These are phyloP conservation scores for Grapholita molesta DNA, from an alignment of 1,140 invertebrate genomes.

Conservation along the genomic window DNA sequence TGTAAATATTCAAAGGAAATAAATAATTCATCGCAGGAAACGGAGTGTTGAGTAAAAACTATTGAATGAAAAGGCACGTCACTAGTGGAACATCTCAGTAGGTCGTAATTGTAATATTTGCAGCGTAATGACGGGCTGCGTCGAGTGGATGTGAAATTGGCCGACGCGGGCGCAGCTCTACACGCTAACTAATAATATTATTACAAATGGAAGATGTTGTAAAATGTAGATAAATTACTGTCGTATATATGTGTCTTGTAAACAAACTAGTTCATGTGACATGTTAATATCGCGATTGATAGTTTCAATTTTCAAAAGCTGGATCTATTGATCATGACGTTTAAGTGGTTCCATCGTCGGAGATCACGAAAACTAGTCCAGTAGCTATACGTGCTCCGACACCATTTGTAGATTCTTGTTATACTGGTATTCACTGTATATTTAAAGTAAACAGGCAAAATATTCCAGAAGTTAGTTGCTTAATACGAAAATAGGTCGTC, in stretches of 20 bases:
- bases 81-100: conserved; percentile 18
- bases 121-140: conserved; percentile 15
- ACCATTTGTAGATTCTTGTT: not conserved
- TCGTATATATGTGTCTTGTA: not conserved
- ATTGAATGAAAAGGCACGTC: conserved; percentile 20
- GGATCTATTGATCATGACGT: not conserved
- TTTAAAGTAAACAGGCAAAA: not conserved
- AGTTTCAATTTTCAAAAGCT: not conserved
- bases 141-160: conserved; percentile 33
- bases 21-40: conserved; percentile 18
- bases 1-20: conserved; percentile 18
- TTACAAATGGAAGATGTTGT: conserved; percentile 17
- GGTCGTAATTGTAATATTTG: conserved; percentile 16
- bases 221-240: conserved; percentile 13
- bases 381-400: not conserved
- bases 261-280: not conserved
- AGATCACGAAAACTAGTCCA: not conserved
- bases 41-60: conserved; percentile 18
- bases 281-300: not conserved
- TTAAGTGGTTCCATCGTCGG: not conserved
- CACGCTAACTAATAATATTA: conserved; percentile 18
- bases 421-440: not conserved
- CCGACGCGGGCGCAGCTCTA: conserved; percentile 15
- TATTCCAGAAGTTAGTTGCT: too few species aligned
- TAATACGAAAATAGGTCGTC: too few species aligned